Evolutionary conservation across 2,888 invertebrate species (phyloP), one percentile per base, ranked within the genome.

Genomic region (Watsonalla cultraria): DNA sequence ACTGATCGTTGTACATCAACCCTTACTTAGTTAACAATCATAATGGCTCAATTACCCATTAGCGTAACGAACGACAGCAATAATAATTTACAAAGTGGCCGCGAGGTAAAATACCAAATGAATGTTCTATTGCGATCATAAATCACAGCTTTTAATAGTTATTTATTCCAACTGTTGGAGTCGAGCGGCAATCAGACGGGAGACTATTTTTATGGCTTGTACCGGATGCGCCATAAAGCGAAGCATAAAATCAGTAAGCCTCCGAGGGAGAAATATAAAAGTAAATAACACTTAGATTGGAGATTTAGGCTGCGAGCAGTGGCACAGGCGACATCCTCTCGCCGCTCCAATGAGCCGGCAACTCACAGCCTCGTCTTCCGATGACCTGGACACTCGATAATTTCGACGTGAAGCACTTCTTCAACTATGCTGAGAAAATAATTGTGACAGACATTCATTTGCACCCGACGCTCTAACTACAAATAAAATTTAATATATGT

Each of bases 121-220:
- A 71, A 74, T 73, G 68, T 56, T 69, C 65, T 75, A 72, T 68
- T 74, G 70, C 67, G 54, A 62, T 66, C 62, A 80, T 82, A 80
- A 83, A 80, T 84, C 74, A 75, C 73, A 74, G 60, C 68, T 79
- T 86, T 86, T 86, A 84, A 86, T 85, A 81, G 80, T 80, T 80
- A 82, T 84, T 86, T 78, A 81, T 82, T 77, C 76, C 70, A 72
- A 77, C 75, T 74, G 72, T 74, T 72, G 72, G 78, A 80, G 76
- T 82, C 76, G 76, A 77, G 74, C 82, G 73, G 82, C 86, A 86
- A 87, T 87, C 86, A 83, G 80, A 77, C 73, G 74, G 76, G 76
- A 83, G 78, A 84, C 86, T 85, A 86, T 82, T 88, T 87, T 88
- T 87, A 88, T 81, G 82, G 77, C 78, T 76, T 78, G 82, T 81